These are phyloP conservation scores for Drosophila hydei DNA, from an alignment of 1,140 invertebrate species.

Conservation along the genomic window DNA sequence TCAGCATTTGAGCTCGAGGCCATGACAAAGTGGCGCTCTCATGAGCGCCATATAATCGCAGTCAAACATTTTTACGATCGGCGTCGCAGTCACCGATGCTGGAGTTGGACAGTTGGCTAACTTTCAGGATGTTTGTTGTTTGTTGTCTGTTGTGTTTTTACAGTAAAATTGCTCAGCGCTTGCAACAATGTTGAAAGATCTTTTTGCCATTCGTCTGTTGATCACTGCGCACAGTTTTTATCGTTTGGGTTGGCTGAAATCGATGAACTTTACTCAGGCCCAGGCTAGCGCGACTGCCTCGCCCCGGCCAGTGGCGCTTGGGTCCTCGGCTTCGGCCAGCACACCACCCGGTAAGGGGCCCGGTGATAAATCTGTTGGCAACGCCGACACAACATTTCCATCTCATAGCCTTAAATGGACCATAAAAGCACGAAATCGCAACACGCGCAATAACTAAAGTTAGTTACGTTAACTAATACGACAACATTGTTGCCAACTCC, in stretches of 20 bases:
- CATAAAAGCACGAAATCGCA: constrained; percentile 77
- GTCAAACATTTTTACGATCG: constrained; percentile 79
- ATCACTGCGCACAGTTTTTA: constrained; percentile 73
- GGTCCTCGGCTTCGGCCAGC: not conserved
- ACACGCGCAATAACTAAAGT: constrained; percentile 80
- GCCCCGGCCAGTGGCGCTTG: constrained; percentile 1
- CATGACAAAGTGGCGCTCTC: constrained; percentile 74
- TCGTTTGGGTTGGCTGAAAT: constrained; percentile 71
- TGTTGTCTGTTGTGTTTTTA: constrained; percentile 29
- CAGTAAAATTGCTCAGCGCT: constrained; percentile 44
- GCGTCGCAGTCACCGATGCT: constrained; percentile 7
- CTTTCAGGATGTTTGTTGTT: constrained; percentile 38
- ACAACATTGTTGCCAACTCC: constrained; percentile 66
- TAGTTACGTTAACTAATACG: constrained; percentile 80
- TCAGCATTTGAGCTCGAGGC: constrained; percentile 9
- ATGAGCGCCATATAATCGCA: constrained; percentile 80
- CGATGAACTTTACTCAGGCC: constrained; percentile 72
- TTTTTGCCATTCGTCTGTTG: constrained; percentile 55
- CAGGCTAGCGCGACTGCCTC: not conserved
- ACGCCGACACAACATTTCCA: constrained; percentile 74
- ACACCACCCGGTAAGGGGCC: constrained; percentile 34
- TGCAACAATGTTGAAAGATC: constrained; percentile 70
- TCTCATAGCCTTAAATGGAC: constrained; percentile 78
- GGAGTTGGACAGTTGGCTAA: constrained; percentile 41
- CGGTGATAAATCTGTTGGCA: constrained; percentile 79